Conservation (phyloP, 2,888 invertebrate species). For the Azorinus chamasolen region DNA sequence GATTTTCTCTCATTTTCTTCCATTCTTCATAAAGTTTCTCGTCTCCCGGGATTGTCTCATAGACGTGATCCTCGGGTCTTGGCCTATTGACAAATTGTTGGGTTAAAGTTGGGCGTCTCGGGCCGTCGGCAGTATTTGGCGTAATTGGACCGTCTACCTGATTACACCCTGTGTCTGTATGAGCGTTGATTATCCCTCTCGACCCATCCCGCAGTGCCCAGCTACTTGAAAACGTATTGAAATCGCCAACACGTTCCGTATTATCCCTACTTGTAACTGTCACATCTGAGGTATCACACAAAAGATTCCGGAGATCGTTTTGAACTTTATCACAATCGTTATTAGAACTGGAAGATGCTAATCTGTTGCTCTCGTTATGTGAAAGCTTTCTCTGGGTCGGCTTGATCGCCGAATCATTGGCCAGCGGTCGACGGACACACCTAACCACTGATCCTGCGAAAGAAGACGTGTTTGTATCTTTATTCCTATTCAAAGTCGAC, state of each 20-base stretch:
- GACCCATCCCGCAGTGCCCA: constrained; percentile 37
- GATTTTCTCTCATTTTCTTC: constrained; percentile 60
- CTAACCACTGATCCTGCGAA: constrained; percentile 56
- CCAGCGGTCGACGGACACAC: constrained; percentile 69
- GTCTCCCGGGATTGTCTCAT: constrained; percentile 74
- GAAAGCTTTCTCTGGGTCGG: constrained; percentile 43
- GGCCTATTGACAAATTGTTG: constrained; percentile 55
- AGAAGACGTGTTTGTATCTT: constrained; percentile 34
- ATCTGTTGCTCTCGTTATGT: constrained; percentile 44
- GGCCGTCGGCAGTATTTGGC: constrained; percentile 29
- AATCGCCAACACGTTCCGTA: constrained; percentile 45
- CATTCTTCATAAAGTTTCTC: constrained; percentile 71
- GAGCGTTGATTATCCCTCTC: constrained; percentile 35
- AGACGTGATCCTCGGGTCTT: constrained; percentile 71
- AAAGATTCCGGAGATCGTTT: constrained; percentile 64
- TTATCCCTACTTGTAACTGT: constrained; percentile 50
- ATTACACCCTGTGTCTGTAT: constrained; percentile 47
- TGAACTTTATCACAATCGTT: constrained; percentile 60
- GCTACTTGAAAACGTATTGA: constrained; percentile 46
- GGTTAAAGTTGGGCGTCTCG: constrained; percentile 52
- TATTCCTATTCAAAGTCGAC: constrained; percentile 21
- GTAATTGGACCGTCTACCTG: constrained; percentile 47
- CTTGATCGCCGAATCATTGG: constrained; percentile 41
- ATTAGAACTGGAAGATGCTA: constrained; percentile 27
- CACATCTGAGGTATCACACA: constrained; percentile 61